phyloP scores from a whole-genome alignment of 2,113 vertebrate species.

The Aegotheles bennettii region DNA sequence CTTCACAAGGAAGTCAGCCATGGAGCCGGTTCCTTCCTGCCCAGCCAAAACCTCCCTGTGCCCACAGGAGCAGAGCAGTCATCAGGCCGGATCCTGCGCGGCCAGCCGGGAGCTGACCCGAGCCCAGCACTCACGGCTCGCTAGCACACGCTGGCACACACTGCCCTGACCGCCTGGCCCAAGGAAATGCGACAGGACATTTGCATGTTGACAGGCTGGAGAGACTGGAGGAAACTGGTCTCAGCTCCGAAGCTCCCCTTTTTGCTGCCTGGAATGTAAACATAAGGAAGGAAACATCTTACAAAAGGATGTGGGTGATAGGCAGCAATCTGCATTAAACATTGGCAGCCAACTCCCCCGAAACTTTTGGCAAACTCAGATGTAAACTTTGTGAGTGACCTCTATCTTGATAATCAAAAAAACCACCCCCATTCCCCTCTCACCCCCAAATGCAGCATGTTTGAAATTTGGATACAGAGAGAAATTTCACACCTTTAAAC shows the following conservation, averaged over 20 bases:
- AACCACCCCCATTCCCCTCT: not conserved
- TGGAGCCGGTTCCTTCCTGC: accelerated
- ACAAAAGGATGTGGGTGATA: not conserved
- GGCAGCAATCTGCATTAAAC: accelerated
- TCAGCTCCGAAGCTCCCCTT: not conserved
- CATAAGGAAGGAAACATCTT: not conserved
- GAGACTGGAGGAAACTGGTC: not conserved
- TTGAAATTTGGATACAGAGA: not conserved
- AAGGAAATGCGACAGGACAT: not conserved
- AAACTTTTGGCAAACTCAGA: not conserved
- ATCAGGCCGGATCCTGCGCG: accelerated
- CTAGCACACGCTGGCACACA: not conserved
- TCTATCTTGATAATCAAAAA: not conserved
- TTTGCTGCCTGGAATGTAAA: accelerated
- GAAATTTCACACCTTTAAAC: not conserved
- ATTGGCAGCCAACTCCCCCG: not conserved
- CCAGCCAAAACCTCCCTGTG: not conserved
- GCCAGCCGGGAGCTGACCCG: accelerated
- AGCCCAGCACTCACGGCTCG: accelerated
- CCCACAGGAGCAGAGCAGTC: not conserved
- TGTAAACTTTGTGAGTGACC: not conserved
- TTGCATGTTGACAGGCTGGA: not conserved
- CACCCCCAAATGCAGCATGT: not conserved
- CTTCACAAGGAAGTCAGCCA: not conserved
- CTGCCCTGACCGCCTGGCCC: accelerated